phyloP scores from a whole-genome alignment of 1,140 invertebrate species.

The Hylaeus anthracinus region DNA sequence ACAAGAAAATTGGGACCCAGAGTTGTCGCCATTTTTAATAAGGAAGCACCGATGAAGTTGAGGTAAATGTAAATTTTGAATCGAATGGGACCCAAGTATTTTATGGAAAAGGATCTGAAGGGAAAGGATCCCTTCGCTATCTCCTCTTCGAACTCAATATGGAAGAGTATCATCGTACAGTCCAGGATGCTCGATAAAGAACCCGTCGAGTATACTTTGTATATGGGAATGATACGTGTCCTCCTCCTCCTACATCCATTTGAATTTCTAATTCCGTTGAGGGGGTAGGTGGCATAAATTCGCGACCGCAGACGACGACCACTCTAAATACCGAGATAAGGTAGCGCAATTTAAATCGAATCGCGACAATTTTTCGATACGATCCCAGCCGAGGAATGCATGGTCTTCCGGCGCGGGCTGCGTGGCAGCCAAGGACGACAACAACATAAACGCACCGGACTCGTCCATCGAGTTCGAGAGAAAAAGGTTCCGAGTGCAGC shows the following conservation, averaged over 20 bases:
- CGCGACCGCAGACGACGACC: slow-evolving; percentile 7
- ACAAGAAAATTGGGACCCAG: no score
- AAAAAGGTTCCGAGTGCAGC: slow-evolving; percentile 47
- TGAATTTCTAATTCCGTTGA: slow-evolving; percentile 37
- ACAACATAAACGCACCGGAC: slow-evolving; percentile 67
- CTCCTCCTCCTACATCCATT: not conserved
- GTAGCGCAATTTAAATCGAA: slow-evolving; percentile 58
- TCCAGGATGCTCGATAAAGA: slow-evolving; percentile 6
- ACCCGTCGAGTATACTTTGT: slow-evolving; percentile 18
- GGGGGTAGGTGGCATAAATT: slow-evolving; percentile 10
- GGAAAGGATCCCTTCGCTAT: no score
- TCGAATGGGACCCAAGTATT: no score
- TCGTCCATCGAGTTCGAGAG: slow-evolving; percentile 60
- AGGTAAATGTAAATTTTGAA: no score
- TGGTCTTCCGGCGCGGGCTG: slow-evolving; percentile 51
- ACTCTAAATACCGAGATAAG: slow-evolving; percentile 44
- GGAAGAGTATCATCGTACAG: slow-evolving; percentile 34
- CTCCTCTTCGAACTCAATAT: not conserved
- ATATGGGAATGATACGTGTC: not conserved
- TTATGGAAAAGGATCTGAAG: no score
- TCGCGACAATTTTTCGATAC: slow-evolving; percentile 46
- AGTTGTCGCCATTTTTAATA: no score
- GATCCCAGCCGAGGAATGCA: slow-evolving; percentile 36
- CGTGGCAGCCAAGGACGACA: slow-evolving; percentile 66
- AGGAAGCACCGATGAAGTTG: no score